Conservation (phyloP, 2,888 invertebrate genomes). For the Caenorhabditis doughertyi region DNA sequence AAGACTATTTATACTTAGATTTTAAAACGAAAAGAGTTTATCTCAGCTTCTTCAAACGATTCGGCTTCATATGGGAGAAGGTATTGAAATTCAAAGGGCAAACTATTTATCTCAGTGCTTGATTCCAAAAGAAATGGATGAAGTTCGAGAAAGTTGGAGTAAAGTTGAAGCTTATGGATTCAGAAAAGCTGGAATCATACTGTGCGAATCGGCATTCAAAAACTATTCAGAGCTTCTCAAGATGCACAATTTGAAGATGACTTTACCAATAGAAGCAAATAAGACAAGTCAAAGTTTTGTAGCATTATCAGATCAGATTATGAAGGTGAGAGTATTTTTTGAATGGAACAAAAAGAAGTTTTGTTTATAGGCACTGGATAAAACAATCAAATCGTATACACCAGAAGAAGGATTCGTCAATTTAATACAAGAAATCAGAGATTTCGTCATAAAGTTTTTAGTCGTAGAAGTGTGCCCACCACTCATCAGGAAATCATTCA, state of each 20-base stretch:
- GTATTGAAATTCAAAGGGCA: conserved; percentile 77
- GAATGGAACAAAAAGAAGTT: background rate
- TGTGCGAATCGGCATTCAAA: conserved; percentile 74
- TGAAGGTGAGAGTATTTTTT: conserved; percentile 55
- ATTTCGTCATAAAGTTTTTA: conserved; percentile 75
- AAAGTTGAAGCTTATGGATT: conserved; percentile 72
- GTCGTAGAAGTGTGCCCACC: conserved; percentile 80
- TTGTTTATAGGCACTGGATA: conserved; percentile 74
- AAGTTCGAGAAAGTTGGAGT: conserved; percentile 70
- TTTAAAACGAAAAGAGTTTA: too few relatives aligned
- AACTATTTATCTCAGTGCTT: conserved; percentile 78
- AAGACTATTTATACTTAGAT: conserved; percentile 14
- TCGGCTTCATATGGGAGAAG: conserved; percentile 75
- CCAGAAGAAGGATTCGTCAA: conserved; percentile 71
- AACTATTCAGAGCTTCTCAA: conserved; percentile 71
- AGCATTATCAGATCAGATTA: conserved; percentile 72
- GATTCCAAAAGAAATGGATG: conserved; percentile 70
- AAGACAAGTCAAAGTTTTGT: conserved; percentile 66
- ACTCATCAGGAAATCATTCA: conserved; percentile 78
- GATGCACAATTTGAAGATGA: conserved; percentile 69
- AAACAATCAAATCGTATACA: conserved; percentile 74
- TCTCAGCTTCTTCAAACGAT: conserved; percentile 73
- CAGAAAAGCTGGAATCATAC: conserved; percentile 70
- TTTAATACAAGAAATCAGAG: conserved; percentile 72
- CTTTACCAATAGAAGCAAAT: conserved; percentile 61